A percentile compares a stretch with the other conserved stretches of the same genome.
Conservation (phyloP, 2,797 vertebrate genomes). For the Catamblyrhynchus diadema region DNA sequence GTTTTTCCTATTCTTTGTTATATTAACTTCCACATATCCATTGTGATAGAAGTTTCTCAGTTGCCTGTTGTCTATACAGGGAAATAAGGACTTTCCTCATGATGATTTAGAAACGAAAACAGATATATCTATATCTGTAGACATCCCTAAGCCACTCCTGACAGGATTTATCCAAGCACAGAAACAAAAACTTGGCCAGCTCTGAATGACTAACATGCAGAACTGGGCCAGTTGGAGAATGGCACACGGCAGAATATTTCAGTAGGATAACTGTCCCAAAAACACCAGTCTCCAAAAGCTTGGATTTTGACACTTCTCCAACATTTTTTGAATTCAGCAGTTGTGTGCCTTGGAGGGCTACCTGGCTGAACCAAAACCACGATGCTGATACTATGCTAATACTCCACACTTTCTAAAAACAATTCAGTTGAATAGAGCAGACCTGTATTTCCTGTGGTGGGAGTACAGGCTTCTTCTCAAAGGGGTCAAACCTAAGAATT, state of each 20-base stretch:
- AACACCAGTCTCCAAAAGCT: not conserved
- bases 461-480: not conserved
- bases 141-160: not conserved
- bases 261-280: not conserved
- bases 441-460: not conserved
- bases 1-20: not conserved
- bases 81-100: not conserved
- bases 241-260: not conserved
- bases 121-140: not conserved
- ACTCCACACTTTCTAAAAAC: not conserved
- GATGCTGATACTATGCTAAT: not conserved
- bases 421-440: not conserved
- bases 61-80: not conserved
- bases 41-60: not conserved
- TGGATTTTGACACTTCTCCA: not conserved
- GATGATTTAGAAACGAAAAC: not conserved
- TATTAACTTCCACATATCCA: not conserved
- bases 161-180: not conserved
- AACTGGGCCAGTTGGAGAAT: not conserved
- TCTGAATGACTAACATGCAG: not conserved
- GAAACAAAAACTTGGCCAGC: not conserved
- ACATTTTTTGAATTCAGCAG: not conserved
- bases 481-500: not conserved
- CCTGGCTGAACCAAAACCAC: not conserved
- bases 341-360: not conserved